Evolutionary conservation across 2,888 invertebrate species (phyloP).

Genomic region (Drosophila quasianomalipes): DNA sequence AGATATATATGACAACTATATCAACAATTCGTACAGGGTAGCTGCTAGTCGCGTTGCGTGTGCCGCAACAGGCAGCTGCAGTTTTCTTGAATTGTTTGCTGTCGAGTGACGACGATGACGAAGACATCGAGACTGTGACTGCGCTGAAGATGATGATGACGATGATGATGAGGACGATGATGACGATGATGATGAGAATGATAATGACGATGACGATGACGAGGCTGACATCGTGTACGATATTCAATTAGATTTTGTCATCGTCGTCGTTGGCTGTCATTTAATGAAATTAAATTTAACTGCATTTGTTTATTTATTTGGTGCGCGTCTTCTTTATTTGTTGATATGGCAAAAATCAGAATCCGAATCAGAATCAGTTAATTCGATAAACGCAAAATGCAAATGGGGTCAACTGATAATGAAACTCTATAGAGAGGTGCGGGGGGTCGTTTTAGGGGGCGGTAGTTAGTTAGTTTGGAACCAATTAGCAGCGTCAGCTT

Average conservation of each 20-base stretch:
- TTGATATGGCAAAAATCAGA: constrained; percentile 5
- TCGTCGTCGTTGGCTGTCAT: constrained; percentile 38
- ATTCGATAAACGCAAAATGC: constrained; percentile 51
- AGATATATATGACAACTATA: neutral
- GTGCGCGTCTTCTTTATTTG: constrained; percentile 37
- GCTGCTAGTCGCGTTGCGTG: neutral
- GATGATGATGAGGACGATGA: constrained; percentile 19
- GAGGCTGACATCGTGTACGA: constrained; percentile 49
- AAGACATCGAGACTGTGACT: constrained; percentile 11
- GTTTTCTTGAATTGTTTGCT: constrained; percentile 59
- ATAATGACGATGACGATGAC: neutral
- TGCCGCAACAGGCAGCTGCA: constrained; percentile 26
- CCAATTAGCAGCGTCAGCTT: constrained; percentile 43
- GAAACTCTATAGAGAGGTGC: constrained; percentile 15
- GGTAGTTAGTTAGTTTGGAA: neutral
- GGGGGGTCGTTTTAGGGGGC: neutral
- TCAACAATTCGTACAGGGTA: constrained; percentile 12
- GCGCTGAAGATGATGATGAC: neutral
- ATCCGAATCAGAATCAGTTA: constrained; percentile 65
- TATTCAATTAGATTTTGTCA: constrained; percentile 66
- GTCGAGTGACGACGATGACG: constrained; percentile 52
- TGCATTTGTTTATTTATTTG: constrained; percentile 74
- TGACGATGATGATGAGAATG: neutral
- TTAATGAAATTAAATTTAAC: constrained; percentile 77
- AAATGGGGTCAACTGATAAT: constrained; percentile 59